Percentiles rank a stretch among this genome's conserved stretches.
Evolutionary conservation across 2,797 vertebrate genomes (phyloP).

Genomic region (Micromesistius poutassou): DNA sequence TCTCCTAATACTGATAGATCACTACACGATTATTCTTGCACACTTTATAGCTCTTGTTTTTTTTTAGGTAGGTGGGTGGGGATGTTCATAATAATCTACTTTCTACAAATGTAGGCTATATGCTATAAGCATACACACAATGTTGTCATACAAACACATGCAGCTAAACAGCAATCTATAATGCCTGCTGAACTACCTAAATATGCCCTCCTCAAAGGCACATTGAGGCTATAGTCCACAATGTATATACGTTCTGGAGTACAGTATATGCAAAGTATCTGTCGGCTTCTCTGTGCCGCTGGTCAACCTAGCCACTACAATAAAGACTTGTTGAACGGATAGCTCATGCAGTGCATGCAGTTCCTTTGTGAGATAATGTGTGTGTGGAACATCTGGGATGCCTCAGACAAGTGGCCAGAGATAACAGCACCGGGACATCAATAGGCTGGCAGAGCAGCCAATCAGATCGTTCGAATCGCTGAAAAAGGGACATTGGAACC

Average conservation of each 20-base stretch:
- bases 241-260: neutral
- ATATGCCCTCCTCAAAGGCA: neutral
- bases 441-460: neutral
- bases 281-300: neutral
- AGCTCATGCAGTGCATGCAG: neutral
- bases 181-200: too few relatives aligned
- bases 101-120: too few relatives aligned
- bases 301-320: neutral
- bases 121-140: too few relatives aligned
- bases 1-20: too few relatives aligned
- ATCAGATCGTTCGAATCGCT: neutral
- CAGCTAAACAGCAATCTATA: too few relatives aligned
- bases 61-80: too few relatives aligned
- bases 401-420: neutral
- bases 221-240: too few relatives aligned
- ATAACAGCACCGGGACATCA: neutral
- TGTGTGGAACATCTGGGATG: neutral
- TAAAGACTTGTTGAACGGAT: constrained; percentile 2
- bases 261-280: neutral
- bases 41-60: too few relatives aligned
- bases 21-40: too few relatives aligned
- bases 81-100: too few relatives aligned
- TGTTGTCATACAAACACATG: neutral
- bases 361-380: neutral
- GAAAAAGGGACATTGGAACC: constrained; percentile 1